Conservation (phyloP, 2,888 invertebrate species). For the Mesorhabditis sp. region DNA sequence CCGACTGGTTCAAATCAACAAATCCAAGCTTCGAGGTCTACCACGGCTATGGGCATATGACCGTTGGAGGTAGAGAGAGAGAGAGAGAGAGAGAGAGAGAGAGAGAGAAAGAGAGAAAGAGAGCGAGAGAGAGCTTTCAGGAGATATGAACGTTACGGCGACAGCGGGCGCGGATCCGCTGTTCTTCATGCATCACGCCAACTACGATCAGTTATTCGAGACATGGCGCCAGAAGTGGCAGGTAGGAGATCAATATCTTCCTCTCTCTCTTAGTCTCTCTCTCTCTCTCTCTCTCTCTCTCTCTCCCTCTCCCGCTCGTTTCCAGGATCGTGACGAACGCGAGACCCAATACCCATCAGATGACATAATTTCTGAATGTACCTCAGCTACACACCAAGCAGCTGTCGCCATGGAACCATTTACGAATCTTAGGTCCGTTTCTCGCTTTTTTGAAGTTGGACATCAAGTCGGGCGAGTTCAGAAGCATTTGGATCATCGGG, state of each 20-base stretch:
- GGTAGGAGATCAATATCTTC: neutral
- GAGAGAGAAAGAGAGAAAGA: neutral
- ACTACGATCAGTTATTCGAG: neutral
- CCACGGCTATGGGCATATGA: neutral
- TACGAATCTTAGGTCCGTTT: neutral
- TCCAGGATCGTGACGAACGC: conserved; percentile 1
- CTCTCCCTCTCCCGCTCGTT: neutral
- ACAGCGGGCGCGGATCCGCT: neutral
- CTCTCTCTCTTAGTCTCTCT: neutral
- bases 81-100: neutral
- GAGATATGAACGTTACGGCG: neutral
- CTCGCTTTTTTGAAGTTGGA: neutral
- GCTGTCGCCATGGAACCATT: neutral
- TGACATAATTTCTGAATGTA: neutral
- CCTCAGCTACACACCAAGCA: neutral
- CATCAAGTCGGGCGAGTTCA: neutral
- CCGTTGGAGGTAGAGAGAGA: neutral
- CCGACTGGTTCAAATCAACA: neutral
- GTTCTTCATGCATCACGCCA: neutral
- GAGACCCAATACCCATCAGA: conserved; percentile 1
- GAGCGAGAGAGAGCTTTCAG: neutral
- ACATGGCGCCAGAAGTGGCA: conserved; percentile 5
- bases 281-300: neutral
- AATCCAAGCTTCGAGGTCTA: neutral
- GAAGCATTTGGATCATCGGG: too few species aligned